These are phyloP conservation scores for Rhamnusium bicolor DNA, from an alignment of 2,888 invertebrate species.

Conservation along the genomic window DNA sequence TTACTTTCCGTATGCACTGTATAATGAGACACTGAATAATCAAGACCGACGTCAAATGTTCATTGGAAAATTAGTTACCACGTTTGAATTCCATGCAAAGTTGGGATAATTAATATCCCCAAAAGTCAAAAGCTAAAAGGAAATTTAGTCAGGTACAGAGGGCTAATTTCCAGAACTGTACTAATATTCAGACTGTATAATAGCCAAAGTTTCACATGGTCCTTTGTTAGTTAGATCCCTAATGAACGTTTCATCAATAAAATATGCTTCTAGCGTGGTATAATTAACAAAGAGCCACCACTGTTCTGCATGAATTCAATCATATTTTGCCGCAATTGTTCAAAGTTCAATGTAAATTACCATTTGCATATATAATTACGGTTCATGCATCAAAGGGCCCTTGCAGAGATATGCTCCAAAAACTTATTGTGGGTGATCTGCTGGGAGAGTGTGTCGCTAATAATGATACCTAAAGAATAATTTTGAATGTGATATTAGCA, in stretches of 20 bases:
- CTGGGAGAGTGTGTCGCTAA: constrained; percentile 6
- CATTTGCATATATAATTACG: constrained; percentile 70
- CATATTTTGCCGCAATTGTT: constrained; percentile 66
- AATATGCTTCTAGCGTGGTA: constrained; percentile 52
- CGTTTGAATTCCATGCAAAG: neutral
- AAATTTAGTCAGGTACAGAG: constrained; percentile 50
- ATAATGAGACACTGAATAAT: neutral
- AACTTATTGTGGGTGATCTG: constrained; percentile 53
- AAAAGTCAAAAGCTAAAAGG: constrained; percentile 43
- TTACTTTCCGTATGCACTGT: no score
- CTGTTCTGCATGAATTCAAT: constrained; percentile 58
- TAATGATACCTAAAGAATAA: constrained; percentile 7
- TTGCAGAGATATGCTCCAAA: constrained; percentile 48
- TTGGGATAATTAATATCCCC: constrained; percentile 34
- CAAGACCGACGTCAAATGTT: neutral
- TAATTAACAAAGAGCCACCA: constrained; percentile 67
- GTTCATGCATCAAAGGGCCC: constrained; percentile 60
- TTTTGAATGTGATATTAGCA: neutral
- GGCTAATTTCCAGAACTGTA: constrained; percentile 39
- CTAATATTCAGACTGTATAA: constrained; percentile 46
- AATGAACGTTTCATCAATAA: constrained; percentile 55
- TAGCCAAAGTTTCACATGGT: constrained; percentile 52
- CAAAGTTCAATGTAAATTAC: constrained; percentile 69
- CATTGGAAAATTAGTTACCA: neutral
- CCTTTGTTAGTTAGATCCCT: constrained; percentile 52